Base-by-base conservation (phyloP, 2,888 invertebrate genomes). In the Apamea anceps region DNA sequence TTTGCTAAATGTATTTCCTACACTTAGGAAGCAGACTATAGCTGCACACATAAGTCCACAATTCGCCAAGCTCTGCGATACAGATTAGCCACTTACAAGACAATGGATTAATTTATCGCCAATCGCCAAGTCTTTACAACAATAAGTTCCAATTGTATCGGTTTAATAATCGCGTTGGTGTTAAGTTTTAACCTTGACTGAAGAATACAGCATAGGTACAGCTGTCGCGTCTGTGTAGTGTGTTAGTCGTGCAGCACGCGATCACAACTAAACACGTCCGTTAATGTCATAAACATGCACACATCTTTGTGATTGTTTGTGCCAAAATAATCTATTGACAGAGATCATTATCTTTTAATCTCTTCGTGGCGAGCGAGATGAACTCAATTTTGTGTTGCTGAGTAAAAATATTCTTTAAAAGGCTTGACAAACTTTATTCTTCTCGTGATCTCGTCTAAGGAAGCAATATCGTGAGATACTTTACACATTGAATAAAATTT, bases 181-280 rank as follows among this genome's bases (percentile, higher is more conserved):
- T 85, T 87, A 80, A 81, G 80, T 83, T 84, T 79, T 87, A 78
- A 87, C 91, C 90, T 90, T 90, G 91, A 81, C 81, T 79, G 84
- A 79, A 87, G 87, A 88, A 88, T 86, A 88, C 80, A 80, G 77
- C 77, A 85, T 84, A n/a, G n/a, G n/a, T n/a, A 84, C 75, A 80
- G 81, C 77, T 84, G 79, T 77, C 74, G 77, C 85, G 80, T 82
- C 74, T 81, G 78, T 81, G 68, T 84, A 82, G 83, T 80, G 77
- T 81, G 68, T 84, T 82, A 84, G 82, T 86, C 77, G 82, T 80
- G 85, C 74, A 82, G 77, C 90, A 90, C 91, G 90, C 90, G 88
- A 90, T 86, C 79, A 68, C 75, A 70, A 71, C 84, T 72, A 82
- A 80, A 90, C 90, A 89, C 76, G 77, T 79, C 80, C 77, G 77